Conservation (phyloP, 2,888 invertebrate genomes). For the Drosophila recens region DNA sequence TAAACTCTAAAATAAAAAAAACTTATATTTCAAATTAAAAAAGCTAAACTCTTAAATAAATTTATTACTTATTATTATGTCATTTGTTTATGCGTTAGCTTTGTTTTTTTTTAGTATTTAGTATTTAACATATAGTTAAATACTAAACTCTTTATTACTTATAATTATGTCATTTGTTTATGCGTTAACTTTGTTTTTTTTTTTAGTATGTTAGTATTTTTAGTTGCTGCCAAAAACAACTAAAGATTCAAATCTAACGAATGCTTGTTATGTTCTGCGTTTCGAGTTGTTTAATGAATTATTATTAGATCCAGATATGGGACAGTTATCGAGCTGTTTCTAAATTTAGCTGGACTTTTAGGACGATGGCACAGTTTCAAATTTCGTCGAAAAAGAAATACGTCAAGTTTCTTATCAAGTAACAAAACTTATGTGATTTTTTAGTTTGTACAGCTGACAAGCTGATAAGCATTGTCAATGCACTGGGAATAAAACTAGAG, state of each 20-base stretch:
- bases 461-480: slow-evolving; percentile 41
- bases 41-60: neutral
- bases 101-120: too few relatives aligned
- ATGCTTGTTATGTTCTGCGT: neutral
- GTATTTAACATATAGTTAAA: too few relatives aligned
- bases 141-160: neutral
- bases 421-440: slow-evolving; percentile 68
- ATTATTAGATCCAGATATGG: slow-evolving; percentile 22
- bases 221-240: neutral
- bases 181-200: too few relatives aligned
- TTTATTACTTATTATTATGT: neutral
- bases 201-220: neutral
- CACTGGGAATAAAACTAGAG: slow-evolving; percentile 23
- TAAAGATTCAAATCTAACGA: neutral
- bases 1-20: neutral
- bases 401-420: slow-evolving; percentile 49
- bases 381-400: slow-evolving; percentile 11
- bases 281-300: slow-evolving; percentile 29
- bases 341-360: slow-evolving; percentile 10
- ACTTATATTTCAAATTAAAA: too few relatives aligned
- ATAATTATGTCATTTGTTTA: neutral
- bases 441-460: slow-evolving; percentile 73
- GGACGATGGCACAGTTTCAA: slow-evolving; percentile 31
- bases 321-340: slow-evolving; percentile 6
- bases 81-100: too few relatives aligned